Conservation (phyloP, 2,113 vertebrate species). For the Steatornis caripensis region DNA sequence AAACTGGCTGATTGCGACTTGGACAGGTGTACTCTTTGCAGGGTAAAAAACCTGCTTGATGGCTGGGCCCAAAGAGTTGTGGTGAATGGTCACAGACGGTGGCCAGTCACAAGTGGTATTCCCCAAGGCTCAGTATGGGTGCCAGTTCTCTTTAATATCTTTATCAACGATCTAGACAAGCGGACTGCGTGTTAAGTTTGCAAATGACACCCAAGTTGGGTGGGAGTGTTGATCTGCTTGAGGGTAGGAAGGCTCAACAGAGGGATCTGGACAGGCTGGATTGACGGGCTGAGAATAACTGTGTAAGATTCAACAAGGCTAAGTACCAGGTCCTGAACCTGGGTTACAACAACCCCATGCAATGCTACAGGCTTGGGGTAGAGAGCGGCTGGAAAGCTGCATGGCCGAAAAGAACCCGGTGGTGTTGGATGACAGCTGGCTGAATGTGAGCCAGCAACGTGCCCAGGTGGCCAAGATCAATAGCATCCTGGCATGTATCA, state of each 20-base stretch:
- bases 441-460: background rate
- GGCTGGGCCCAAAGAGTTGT: background rate
- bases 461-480: no score
- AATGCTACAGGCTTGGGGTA: background rate
- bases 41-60: background rate
- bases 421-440: accelerated
- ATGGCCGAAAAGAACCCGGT: background rate
- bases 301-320: background rate
- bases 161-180: background rate
- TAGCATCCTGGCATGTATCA: background rate
- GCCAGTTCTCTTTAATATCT: background rate
- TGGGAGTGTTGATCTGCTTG: background rate
- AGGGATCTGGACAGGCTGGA: background rate
- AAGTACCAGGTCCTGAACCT: no score
- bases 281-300: accelerated
- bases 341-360: background rate
- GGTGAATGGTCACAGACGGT: background rate
- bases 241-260: background rate
- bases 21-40: background rate
- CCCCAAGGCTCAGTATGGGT: background rate
- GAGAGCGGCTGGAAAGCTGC: no score
- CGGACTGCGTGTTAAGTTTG: background rate
- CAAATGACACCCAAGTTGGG: background rate
- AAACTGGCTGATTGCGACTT: background rate
- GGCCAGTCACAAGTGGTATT: accelerated